A percentile compares a stretch with the other conserved stretches of the same genome.
phyloP scores from a whole-genome alignment of 2,113 vertebrate species.

The Mus spicilegus region DNA sequence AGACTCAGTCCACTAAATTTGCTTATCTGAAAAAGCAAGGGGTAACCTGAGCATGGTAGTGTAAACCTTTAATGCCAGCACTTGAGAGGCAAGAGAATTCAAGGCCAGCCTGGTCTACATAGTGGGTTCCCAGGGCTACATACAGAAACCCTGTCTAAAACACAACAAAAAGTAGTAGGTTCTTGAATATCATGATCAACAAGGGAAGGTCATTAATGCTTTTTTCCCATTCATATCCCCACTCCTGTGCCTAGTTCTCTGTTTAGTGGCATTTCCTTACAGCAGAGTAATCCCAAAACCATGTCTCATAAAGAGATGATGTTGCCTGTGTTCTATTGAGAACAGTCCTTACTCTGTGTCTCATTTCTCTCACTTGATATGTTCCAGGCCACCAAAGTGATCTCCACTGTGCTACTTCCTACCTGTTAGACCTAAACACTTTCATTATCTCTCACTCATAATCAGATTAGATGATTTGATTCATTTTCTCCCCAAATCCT shows the following conservation, averaged over 20 bases:
- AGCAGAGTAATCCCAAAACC: not conserved
- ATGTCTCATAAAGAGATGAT: not conserved
- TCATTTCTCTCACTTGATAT: not conserved
- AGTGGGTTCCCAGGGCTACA: not conserved
- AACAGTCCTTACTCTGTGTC: not conserved
- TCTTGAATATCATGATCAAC: not conserved
- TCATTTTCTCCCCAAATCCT: not conserved
- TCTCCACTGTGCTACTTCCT: not conserved
- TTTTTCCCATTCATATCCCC: not conserved
- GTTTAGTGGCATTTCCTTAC: not conserved
- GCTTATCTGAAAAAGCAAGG: not conserved
- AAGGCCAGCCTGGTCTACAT: too few species aligned
- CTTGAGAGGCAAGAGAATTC: not conserved
- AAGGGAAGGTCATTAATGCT: not conserved
- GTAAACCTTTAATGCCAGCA: not conserved
- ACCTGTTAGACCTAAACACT: not conserved
- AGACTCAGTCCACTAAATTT: not conserved
- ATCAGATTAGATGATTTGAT: not conserved
- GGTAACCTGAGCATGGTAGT: not conserved
- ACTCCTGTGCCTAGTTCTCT: not conserved
- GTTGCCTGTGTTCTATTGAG: not conserved
- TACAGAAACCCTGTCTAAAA: not conserved
- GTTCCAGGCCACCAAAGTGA: not conserved
- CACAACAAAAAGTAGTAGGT: not conserved
- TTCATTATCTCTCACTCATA: not conserved